phyloP scores from a whole-genome alignment of 37 sponge, comb jelly and placozoan genomes.

The Beroe forskalii region DNA sequence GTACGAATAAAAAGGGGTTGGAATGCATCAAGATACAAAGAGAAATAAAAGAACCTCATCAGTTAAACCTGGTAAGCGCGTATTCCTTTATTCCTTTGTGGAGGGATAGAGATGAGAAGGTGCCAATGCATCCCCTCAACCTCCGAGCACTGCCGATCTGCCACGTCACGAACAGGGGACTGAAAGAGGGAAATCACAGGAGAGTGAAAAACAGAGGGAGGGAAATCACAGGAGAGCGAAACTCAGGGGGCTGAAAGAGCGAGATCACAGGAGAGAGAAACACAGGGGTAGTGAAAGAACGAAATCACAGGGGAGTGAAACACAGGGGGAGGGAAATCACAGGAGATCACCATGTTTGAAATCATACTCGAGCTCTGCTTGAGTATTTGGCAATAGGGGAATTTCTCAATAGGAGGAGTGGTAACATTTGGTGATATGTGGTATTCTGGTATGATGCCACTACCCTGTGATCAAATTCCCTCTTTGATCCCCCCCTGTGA shows the following conservation, averaged over 20 bases:
- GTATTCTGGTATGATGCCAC: too few species aligned
- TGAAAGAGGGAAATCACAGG: slow-evolving; percentile 50
- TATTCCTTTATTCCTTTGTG: slow-evolving; percentile 91
- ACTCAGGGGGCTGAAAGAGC: background rate
- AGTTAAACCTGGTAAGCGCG: slow-evolving; percentile 87
- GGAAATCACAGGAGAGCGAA: background rate
- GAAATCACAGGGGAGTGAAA: background rate
- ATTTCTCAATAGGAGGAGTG: too few species aligned
- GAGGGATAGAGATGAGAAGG: slow-evolving; percentile 82
- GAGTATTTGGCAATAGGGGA: too few species aligned
- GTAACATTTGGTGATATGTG: too few species aligned
- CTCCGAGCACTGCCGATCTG: slow-evolving; percentile 75
- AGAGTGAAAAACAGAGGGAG: background rate
- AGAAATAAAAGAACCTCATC: too few species aligned
- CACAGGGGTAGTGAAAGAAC: background rate
- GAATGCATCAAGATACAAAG: too few species aligned
- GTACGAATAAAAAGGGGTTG: too few species aligned
- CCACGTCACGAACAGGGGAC: slow-evolving; percentile 98
- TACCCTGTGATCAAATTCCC: too few species aligned
- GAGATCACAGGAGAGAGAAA: background rate
- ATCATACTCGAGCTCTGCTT: too few species aligned
- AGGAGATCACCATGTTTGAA: too few species aligned
- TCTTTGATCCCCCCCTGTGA: too few species aligned
- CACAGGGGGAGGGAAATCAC: slow-evolving; percentile 12
- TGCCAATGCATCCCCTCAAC: slow-evolving; percentile 97